Evolutionary conservation across 2,113 vertebrate genomes (phyloP), one percentile per base, ranked within the genome.

Genomic region (Brevimyrus niger): DNA sequence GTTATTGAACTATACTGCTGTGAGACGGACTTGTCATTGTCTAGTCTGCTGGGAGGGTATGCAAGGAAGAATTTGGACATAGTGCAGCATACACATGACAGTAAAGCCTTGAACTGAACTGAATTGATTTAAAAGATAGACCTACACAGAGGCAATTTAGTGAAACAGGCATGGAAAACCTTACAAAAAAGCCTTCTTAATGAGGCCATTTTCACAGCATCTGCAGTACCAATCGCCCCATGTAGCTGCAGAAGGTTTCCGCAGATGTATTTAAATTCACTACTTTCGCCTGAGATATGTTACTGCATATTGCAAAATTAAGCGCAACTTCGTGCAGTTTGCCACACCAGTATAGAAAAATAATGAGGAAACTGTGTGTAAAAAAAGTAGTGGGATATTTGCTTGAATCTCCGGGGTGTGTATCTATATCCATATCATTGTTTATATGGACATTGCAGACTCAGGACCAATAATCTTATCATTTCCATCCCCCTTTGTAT

Each of bases 401-500:
- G 85, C 11, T 50, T 85, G 80, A 92, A 89, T 88, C 86, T 89
- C 61, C 86, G 23, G 76, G 47, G 46, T 8, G 3, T 76, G 21
- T 35, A 21, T 47, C 7, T 46, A 3, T 50, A 15, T 35, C 15
- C 27, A 48, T n/a, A 85, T 19, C 6, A 23, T 4, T 38, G 87
- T 27, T 69, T 61, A 46, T 61, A 46, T 76, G 87, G 48, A 76
- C 44, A 69, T 47, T 7, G 87, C 38, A 5, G 35, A 82, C 53
- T 51, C 35, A 3, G 47, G 61, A 17, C n/a, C 38, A 61, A 87
- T 90, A 46, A 87, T 42, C 50, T 86, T 90, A 87, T 90, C 90
- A 87, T 87, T 88, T 73, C 85, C 38, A 90, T 82, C 69, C 76
- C 85, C 38, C 65, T 44, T 89, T 89, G 88, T 89, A 84, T 89